Evolutionary conservation across 2,797 vertebrate genomes (phyloP).

Genomic region (Saxicola maurus): DNA sequence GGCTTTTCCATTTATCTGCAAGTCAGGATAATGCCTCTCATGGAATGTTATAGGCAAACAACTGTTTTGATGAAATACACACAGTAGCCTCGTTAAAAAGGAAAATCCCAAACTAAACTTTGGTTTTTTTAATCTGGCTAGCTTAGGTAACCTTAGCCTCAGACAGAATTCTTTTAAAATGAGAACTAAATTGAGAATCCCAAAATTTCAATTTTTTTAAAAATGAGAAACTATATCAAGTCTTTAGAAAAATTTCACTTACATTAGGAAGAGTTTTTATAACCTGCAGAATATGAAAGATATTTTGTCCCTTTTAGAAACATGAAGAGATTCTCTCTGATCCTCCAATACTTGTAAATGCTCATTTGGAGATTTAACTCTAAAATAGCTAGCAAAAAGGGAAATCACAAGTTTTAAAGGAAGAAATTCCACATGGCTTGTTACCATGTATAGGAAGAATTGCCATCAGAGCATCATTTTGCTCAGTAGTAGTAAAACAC

Average conservation of each 20-base stretch:
- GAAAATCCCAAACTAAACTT: not conserved
- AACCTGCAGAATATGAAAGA: not conserved
- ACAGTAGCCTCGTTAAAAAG: not conserved
- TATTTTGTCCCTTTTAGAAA: too few relatives aligned
- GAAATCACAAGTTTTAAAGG: not conserved
- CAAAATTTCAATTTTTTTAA: rapidly evolving
- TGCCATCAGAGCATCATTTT: not conserved
- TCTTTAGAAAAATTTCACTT: not conserved
- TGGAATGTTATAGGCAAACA: not conserved
- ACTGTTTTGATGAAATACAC: not conserved
- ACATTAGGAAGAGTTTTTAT: not conserved
- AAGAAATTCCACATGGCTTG: not conserved
- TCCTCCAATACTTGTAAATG: not conserved
- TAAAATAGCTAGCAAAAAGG: not conserved
- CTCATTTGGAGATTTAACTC: not conserved
- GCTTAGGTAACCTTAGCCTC: not conserved
- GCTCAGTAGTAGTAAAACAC: not conserved
- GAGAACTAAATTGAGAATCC: not conserved
- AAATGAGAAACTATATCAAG: not conserved
- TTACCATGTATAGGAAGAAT: not conserved
- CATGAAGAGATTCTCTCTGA: not conserved
- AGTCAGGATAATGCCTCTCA: not conserved
- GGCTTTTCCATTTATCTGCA: not conserved
- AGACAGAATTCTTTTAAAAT: not conserved
- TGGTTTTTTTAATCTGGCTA: not conserved